phyloP scores from a whole-genome alignment of 2,797 vertebrate species.

The Telmatherina bonti region DNA sequence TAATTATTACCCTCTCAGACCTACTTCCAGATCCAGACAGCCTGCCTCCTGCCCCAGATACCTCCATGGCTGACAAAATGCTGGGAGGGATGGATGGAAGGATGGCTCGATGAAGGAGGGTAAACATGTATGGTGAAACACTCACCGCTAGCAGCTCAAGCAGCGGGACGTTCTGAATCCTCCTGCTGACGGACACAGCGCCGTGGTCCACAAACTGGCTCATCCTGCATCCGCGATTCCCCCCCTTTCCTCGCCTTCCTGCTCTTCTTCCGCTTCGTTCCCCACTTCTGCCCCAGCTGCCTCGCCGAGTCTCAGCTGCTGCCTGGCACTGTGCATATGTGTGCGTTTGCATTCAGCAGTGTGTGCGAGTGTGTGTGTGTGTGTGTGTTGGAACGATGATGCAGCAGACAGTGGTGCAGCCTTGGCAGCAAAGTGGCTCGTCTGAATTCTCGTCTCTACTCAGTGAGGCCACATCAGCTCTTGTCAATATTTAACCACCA shows the following conservation, averaged over 20 bases:
- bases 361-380: conserved; percentile 23
- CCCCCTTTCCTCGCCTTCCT: conserved; percentile 22
- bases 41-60: conserved; percentile 63
- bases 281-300: conserved; percentile 60
- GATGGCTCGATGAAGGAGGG: conserved; percentile 5
- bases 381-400: conserved; percentile 61
- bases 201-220: conserved; percentile 60
- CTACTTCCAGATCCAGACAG: conserved; percentile 60
- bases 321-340: conserved; percentile 53
- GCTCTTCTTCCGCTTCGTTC: conserved; percentile 62
- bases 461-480: conserved; percentile 65
- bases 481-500: conserved; percentile 88
- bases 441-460: conserved; percentile 54
- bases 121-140: conserved; percentile 26
- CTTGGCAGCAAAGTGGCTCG: conserved; percentile 57
- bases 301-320: conserved; percentile 71
- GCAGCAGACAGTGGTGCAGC: conserved; percentile 63
- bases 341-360: conserved; percentile 44
- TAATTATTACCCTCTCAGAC: conserved; percentile 60
- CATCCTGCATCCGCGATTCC: conserved; percentile 41
- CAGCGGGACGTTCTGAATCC: conserved; percentile 57
- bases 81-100: conserved; percentile 23
- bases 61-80: conserved; percentile 9
- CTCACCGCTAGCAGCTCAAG: conserved; percentile 73
- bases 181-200: conserved; percentile 33